Evolutionary conservation across 2,113 vertebrate species (phyloP), one percentile per base, ranked within the genome.

Genomic region (Holacanthus passer): DNA sequence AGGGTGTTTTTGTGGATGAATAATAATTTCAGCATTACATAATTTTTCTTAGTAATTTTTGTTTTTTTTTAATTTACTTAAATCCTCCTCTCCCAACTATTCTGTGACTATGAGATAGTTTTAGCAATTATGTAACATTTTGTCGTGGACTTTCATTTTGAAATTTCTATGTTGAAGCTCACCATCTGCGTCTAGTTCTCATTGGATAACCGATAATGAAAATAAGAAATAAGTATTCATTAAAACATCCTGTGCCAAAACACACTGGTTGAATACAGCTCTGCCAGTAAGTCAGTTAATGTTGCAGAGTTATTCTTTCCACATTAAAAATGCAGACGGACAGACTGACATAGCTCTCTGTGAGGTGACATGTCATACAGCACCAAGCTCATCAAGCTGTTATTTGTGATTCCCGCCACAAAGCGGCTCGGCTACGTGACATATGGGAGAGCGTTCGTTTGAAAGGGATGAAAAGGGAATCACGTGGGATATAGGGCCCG

Each of bases 381-480:
- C 45, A 53, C 22, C 9, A 65, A 32, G 67, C 60, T 73, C 69
- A 63, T 68, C 75, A 59, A 55, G 56, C 52, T 41, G 45, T 56
- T 67, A 41, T 71, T 53, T 82, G 32, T 58, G 29, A 68, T 76
- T 45, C 27, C 45, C 22, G 43, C 35, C 48, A 47, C 63, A 65
- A 53, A 73, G 74, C 45, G 35, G 53, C 66, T 72, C 58, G 41
- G 48, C 72, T 31, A 24, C 13, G 7, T 13, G 81, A 53, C 83
- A 87, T 66, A 64, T 59, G 13, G 37, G 31, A 63, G 48, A 6
- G 27, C 5, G 16, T 53, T 64, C 58, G 27, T 63, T 85, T 76
- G 37, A 52, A 63, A 27, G 7, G 55, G 5, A 74, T 56, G 29
- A 56, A 68, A 78, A 76, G 39, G 47, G 24, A 75, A 79, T 75